Evolutionary conservation across 2,113 vertebrate genomes (phyloP), one percentile per base, ranked within the genome.

Genomic region (Mastomys natalensis): DNA sequence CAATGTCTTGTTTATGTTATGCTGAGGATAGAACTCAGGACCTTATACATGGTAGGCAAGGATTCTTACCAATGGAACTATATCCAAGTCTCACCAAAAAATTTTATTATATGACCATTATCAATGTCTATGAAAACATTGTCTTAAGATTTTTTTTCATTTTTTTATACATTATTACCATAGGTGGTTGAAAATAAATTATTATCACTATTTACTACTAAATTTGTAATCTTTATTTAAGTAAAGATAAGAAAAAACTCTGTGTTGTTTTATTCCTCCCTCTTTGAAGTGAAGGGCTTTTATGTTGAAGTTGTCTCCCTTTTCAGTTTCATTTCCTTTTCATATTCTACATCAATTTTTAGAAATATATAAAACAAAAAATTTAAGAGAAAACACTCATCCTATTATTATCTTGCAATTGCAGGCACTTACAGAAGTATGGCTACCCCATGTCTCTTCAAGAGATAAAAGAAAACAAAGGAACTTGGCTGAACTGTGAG

Each of bases 361-460:
- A 87, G 70, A 88, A 96, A 84, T 91, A 91, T 51, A 89, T 43
- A 82, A 84, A 91, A 72, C 22, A 78, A 80, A 7, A 89, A n/a
- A 85, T 74, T 91, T 86, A 94, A 87, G n/a, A 87, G 34, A 55
- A 81, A 96, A 92, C 81, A 85, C 17, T 40, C 12, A 94, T 77
- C 5, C 4, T 86, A 70, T 90, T 64, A 95, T 85, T 85, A 74
- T 93, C 72, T 95, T 60, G 53, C 10, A 87, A n/a, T 51, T 40
- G 60, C 51, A 77, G 26, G 7, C 26, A 6, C 43, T 77, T 90
- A 45, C 19, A 29, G 17, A 94, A 94, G 64, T 16, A 37, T 60
- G 17, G 13, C 58, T 77, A 94, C 2, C 34, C 6, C 10, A 60
- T 10, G 66, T 77, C 11, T 11, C 81, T 91, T 96, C 60, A 89